Percentiles rank a stretch among this genome's conserved stretches.
Evolutionary conservation across 2,888 invertebrate species (phyloP).

Genomic region (Caenorhabditis macrosperma): DNA sequence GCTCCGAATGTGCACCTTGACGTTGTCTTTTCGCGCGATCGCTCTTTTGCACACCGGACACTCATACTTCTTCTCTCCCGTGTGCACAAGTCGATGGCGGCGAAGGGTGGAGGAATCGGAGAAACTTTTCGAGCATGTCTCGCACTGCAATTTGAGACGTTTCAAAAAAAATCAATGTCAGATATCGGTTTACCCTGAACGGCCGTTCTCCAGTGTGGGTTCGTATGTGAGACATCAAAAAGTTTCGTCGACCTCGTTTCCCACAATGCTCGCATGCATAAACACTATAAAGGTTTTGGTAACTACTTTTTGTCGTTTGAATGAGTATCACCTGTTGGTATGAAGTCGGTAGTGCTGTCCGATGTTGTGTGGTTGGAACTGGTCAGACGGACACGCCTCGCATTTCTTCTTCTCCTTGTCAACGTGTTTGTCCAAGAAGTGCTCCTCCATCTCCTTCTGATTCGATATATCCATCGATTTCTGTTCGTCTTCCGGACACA

Average conservation of each 20-base stretch:
- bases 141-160: slow-evolving; percentile 63
- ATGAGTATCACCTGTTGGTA: slow-evolving; percentile 59
- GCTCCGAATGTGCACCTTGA: slow-evolving; percentile 71
- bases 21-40: slow-evolving; percentile 75
- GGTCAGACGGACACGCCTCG: slow-evolving; percentile 66
- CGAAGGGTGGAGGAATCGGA: slow-evolving; percentile 74
- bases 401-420: slow-evolving; percentile 68
- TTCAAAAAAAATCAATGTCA: neutral
- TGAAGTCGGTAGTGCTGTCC: slow-evolving; percentile 67
- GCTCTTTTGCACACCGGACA: slow-evolving; percentile 76
- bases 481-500: slow-evolving; percentile 71
- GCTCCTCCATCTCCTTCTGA: slow-evolving; percentile 64
- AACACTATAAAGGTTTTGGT: slow-evolving; percentile 48
- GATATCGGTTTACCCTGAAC: slow-evolving; percentile 56
- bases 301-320: neutral
- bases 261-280: slow-evolving; percentile 75
- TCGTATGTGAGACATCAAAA: slow-evolving; percentile 70
- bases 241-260: slow-evolving; percentile 72
- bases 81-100: slow-evolving; percentile 73
- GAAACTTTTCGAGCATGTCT: slow-evolving; percentile 70
- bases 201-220: slow-evolving; percentile 74
- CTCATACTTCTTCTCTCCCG: slow-evolving; percentile 71
- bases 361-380: slow-evolving; percentile 60
- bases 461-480: slow-evolving; percentile 57
- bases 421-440: slow-evolving; percentile 67